phyloP scores from a whole-genome alignment of 1,140 invertebrate genomes.

The Drosophila dunni region DNA sequence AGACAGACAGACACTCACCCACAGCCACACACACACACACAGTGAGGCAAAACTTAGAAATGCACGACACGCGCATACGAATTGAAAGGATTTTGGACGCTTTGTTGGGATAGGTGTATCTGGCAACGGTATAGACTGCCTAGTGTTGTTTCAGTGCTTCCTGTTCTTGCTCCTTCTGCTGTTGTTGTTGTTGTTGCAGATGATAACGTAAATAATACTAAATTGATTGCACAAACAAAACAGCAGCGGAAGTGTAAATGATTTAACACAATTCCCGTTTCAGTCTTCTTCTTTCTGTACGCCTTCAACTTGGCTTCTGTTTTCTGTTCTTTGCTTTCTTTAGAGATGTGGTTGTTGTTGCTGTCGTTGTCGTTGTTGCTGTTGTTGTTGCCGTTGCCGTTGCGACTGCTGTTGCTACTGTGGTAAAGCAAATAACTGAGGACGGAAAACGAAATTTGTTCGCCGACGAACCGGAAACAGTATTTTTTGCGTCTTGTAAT shows the following conservation, averaged over 20 bases:
- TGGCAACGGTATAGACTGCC: slow-evolving; percentile 1
- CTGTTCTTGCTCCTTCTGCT: slow-evolving; percentile 3
- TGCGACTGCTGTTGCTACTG: slow-evolving; percentile 8
- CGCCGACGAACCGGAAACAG: slow-evolving; percentile 67
- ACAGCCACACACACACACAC: slow-evolving; percentile 3
- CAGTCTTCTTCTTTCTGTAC: slow-evolving; percentile 34
- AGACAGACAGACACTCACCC: slow-evolving; percentile 12
- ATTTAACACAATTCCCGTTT: slow-evolving; percentile 76
- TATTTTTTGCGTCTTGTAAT: slow-evolving; percentile 63
- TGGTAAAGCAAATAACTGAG: slow-evolving; percentile 34
- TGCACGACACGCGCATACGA: slow-evolving; percentile 67
- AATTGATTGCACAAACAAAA: slow-evolving; percentile 83
- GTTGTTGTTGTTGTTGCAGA: slow-evolving; percentile 24
- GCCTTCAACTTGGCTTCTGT: slow-evolving; percentile 59
- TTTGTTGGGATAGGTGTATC: slow-evolving; percentile 22
- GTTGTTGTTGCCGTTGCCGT: slow-evolving; percentile 5
- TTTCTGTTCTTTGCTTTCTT: slow-evolving; percentile 9
- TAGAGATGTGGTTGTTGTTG: slow-evolving; percentile 1
- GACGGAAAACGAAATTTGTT: slow-evolving; percentile 44
- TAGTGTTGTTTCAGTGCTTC: background rate
- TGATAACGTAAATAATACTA: slow-evolving; percentile 80
- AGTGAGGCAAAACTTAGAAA: slow-evolving; percentile 56
- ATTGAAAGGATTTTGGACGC: slow-evolving; percentile 75
- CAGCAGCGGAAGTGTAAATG: slow-evolving; percentile 80
- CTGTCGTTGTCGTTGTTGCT: slow-evolving; percentile 5